Base-by-base conservation (phyloP, 2,113 vertebrate genomes). In the Epinephelus moara region DNA sequence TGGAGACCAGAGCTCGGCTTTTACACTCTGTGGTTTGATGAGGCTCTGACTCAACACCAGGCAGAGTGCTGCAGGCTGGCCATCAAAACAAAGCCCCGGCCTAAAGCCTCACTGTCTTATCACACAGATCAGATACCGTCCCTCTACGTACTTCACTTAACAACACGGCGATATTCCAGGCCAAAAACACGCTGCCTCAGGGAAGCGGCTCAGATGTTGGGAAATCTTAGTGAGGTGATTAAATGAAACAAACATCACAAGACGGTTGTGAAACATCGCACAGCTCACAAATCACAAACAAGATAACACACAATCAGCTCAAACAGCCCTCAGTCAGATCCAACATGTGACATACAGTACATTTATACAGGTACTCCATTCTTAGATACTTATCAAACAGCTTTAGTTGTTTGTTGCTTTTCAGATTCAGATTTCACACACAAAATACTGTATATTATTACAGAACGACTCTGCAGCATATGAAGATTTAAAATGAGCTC, bases 11-110 rank as follows among this genome's bases (percentile, higher is more conserved):
- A 53, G 60, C 81, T 74, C 0, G 19, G 56, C 76, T 81, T 75
- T 80, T 67, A 50, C 70, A 50, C 77, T 67, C 72, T 33, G 80
- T 70, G 77, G 73, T 90, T 81, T 75, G 82, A 90, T 80, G 49
- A 80, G 76, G 25, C 69, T 78, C 68, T 82, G 74, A 76, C 56
- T 89, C 70, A 79, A 79, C 75, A 67, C 11, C 49, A 45, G 6
- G 40, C 78, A 63, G 73, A 84, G 47, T 55, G 85, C 78, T 78
- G 85, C 76, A 25, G 67, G 42, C 50, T 19, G 25, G 72, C 50
- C 82, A 62, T 62, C 75, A 49, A 60, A 66, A 75, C 71, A 61
- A 30, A 9, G 59, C 21, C 52, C 0, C 30, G 21, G 45, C 56
- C 59, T 60, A 30, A 70, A 73, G 42, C 70, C 3, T 45, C 55